Evolutionary conservation across 2,888 invertebrate species (phyloP).

Genomic region (Fragum sueziense): DNA sequence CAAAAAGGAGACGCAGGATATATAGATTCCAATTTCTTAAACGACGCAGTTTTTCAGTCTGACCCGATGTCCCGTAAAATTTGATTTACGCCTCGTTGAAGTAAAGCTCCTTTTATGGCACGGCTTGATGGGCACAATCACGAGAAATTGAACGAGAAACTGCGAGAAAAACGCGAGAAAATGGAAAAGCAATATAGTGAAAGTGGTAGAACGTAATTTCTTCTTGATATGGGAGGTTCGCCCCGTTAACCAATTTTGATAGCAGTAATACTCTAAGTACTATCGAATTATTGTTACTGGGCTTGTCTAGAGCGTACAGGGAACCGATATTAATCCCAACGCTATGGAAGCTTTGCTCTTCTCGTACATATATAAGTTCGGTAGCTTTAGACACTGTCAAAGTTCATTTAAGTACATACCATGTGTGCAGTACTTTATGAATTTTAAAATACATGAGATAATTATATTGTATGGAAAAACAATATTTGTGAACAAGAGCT

Average conservation of each 20-base stretch:
- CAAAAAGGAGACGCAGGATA: neutral
- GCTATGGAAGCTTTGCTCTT: no score
- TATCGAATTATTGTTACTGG: slow-evolving; percentile 7
- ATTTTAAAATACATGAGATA: no score
- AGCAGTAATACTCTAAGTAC: slow-evolving; percentile 16
- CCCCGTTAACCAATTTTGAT: slow-evolving; percentile 21
- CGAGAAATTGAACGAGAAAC: slow-evolving; percentile 12
- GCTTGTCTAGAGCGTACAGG: neutral
- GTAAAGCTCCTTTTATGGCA: slow-evolving; percentile 2
- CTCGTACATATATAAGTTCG: no score
- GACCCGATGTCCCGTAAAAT: slow-evolving; percentile 5
- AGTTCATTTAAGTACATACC: no score
- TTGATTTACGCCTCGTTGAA: slow-evolving; percentile 12
- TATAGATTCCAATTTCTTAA: neutral
- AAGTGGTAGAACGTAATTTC: slow-evolving; percentile 23
- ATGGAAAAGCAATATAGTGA: slow-evolving; percentile 16
- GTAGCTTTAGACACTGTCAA: no score
- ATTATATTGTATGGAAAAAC: no score
- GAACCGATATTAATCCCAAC: slow-evolving; percentile 6
- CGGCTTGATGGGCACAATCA: slow-evolving; percentile 5
- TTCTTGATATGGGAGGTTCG: slow-evolving; percentile 25
- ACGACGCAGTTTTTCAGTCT: neutral
- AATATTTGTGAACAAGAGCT: no score
- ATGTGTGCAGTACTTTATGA: no score
- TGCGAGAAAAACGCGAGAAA: slow-evolving; percentile 16